Percentiles rank a stretch among this genome's conserved stretches.
Conservation (phyloP, 2,113 vertebrate genomes). For the Ptilonorhynchus violaceus region DNA sequence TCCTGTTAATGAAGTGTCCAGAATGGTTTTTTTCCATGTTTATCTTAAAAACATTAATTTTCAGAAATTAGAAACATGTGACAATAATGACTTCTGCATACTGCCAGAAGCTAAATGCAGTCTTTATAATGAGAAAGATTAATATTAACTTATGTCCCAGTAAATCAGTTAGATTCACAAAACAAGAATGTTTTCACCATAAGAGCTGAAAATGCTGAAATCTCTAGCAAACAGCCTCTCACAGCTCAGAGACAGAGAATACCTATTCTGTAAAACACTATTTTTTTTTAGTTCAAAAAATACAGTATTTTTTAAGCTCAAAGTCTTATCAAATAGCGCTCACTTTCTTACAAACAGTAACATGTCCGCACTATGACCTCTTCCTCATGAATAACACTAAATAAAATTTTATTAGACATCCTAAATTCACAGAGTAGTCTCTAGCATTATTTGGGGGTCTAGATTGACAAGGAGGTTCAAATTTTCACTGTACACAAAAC, state of each 20-base stretch:
- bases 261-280: background rate
- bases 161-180: slow-evolving; percentile 19
- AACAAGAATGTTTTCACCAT: background rate
- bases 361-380: background rate
- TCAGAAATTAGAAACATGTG: slow-evolving; percentile 69
- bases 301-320: background rate
- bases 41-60: slow-evolving; percentile 67
- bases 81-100: slow-evolving; percentile 38
- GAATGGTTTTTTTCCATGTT: slow-evolving; percentile 33
- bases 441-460: background rate
- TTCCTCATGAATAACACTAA: background rate
- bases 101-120: slow-evolving; percentile 46
- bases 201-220: background rate
- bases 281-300: background rate
- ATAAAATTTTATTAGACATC: background rate
- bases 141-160: background rate
- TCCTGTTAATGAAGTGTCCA: slow-evolving; percentile 54
- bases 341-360: background rate
- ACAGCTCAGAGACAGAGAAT: background rate
- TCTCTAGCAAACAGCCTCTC: background rate
- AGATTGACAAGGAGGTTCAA: background rate
- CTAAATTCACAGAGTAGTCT: background rate
- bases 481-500: background rate
- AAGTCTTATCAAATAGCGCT: background rate
- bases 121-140: slow-evolving; percentile 28